Evolutionary conservation across 2,888 invertebrate genomes (phyloP).

Genomic region (Hoplodrina blanda): DNA sequence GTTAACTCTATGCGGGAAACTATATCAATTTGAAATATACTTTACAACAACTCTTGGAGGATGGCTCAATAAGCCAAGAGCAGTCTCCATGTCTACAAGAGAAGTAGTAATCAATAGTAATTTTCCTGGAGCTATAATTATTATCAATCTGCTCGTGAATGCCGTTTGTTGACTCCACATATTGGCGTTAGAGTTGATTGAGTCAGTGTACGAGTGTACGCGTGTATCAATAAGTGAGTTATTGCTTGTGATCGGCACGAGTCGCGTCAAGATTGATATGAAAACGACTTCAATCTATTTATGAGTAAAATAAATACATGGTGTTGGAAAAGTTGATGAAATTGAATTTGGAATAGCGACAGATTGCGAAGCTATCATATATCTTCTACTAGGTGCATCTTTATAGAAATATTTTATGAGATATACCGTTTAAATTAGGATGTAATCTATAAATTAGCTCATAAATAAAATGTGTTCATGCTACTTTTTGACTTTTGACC

Average conservation of each 20-base stretch:
- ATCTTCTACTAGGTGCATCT: not conserved
- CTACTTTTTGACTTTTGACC: too few species aligned
- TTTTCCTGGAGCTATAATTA: conserved; percentile 41
- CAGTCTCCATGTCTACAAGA: not conserved
- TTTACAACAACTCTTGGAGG: not conserved
- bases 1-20: not conserved
- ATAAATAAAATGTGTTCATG: not conserved
- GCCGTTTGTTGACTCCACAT: conserved; percentile 25
- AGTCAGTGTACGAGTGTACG: conserved; percentile 3
- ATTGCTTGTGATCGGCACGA: conserved; percentile 12
- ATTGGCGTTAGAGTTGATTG: conserved; percentile 26
- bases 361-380: not conserved
- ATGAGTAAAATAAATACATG: conserved; percentile 9
- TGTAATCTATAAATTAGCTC: not conserved
- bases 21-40: not conserved
- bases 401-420: too few species aligned
- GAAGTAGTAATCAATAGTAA: conserved; percentile 35
- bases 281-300: conserved; percentile 20
- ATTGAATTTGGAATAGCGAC: not conserved
- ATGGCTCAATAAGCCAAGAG: not conserved
- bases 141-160: conserved; percentile 31
- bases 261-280: conserved; percentile 9
- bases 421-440: not conserved
- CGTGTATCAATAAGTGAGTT: conserved; percentile 15
- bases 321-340: not conserved